A percentile compares a stretch with the other conserved stretches of the same genome.
These are phyloP conservation scores for Tarsius wallacei DNA, from an alignment of 2,797 vertebrate species.

Conservation along the genomic window DNA sequence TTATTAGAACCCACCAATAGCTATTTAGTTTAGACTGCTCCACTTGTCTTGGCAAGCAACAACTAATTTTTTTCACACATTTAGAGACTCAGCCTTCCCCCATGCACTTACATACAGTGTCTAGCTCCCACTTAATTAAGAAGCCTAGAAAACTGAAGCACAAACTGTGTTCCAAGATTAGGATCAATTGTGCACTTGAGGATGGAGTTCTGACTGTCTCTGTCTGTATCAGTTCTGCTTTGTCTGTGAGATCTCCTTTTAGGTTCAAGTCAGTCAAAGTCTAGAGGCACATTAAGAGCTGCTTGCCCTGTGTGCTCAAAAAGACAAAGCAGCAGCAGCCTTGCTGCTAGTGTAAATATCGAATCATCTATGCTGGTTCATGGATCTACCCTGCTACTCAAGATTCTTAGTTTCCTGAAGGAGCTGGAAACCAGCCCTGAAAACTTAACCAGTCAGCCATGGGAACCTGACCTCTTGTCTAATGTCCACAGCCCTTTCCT, in stretches of 20 bases:
- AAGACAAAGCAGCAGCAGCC: not conserved
- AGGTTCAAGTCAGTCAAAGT: not conserved
- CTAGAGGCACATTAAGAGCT: not conserved
- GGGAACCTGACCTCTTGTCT: not conserved
- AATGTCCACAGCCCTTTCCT: not conserved
- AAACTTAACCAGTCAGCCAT: not conserved
- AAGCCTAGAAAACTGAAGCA: not conserved
- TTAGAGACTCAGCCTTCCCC: not conserved
- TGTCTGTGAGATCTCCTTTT: not conserved
- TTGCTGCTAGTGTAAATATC: not conserved
- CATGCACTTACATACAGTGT: not conserved
- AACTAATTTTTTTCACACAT: not conserved
- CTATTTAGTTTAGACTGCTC: not conserved
- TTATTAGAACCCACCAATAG: not conserved
- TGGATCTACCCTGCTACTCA: not conserved
- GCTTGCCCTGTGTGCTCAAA: not conserved
- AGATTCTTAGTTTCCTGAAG: not conserved
- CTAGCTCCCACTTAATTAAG: too few relatives aligned
- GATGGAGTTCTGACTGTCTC: not conserved
- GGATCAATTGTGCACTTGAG: not conserved
- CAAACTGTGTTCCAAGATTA: not conserved
- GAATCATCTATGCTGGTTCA: not conserved
- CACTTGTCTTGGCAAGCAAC: not conserved
- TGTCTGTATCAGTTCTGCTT: not conserved
- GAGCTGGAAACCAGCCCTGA: not conserved